Evolutionary conservation across 1,140 invertebrate species (phyloP).

Genomic region (Drosophila carrolli): DNA sequence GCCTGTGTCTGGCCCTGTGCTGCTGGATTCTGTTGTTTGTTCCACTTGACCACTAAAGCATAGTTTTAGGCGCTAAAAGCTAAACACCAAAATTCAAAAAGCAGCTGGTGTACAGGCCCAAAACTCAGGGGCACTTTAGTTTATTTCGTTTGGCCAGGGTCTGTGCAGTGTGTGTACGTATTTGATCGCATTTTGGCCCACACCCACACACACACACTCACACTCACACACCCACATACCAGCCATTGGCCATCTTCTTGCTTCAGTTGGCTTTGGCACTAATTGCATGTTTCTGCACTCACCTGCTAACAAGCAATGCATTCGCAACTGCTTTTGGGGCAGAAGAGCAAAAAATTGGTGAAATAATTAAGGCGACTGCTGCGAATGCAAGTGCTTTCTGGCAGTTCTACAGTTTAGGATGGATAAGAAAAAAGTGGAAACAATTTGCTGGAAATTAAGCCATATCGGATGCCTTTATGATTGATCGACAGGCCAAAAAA

Average conservation of each 20-base stretch:
- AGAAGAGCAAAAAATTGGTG: constrained; percentile 8
- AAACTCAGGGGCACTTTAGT: constrained; percentile 58
- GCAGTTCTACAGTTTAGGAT: constrained; percentile 11
- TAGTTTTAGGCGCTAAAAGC: constrained; percentile 83
- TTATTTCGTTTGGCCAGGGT: constrained; percentile 47
- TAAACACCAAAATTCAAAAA: constrained; percentile 82
- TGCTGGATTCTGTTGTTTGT: constrained; percentile 69
- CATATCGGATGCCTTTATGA: constrained; percentile 49
- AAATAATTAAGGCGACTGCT: constrained; percentile 38
- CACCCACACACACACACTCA: not conserved
- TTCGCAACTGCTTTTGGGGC: constrained; percentile 3
- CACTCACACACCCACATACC: not conserved
- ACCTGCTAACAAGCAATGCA: constrained; percentile 28
- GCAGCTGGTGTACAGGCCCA: constrained; percentile 64
- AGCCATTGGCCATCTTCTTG: constrained; percentile 48
- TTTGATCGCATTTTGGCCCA: constrained; percentile 39
- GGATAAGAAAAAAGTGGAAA: constrained; percentile 12
- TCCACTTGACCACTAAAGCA: constrained; percentile 82
- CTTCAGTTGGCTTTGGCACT: constrained; percentile 68
- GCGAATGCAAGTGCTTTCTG: constrained; percentile 13
- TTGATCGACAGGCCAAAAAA: constrained; percentile 54
- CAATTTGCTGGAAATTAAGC: constrained; percentile 43
- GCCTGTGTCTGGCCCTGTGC: constrained; percentile 21
- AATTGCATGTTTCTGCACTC: constrained; percentile 60
- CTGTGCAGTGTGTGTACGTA: constrained; percentile 14